Percentiles rank a stretch among this genome's conserved stretches.
phyloP scores from a whole-genome alignment of 2,113 vertebrate species.

The Propithecus coquereli region DNA sequence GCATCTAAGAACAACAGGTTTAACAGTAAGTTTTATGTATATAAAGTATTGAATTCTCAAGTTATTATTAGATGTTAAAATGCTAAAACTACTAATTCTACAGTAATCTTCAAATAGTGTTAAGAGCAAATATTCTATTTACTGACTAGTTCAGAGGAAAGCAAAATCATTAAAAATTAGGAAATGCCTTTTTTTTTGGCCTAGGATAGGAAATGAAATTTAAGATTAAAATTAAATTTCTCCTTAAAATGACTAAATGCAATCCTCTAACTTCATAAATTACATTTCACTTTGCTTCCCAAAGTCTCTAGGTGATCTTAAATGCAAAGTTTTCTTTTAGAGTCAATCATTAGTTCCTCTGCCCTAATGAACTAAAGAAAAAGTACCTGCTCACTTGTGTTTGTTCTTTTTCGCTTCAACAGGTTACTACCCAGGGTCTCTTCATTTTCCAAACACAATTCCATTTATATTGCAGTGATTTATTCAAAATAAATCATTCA shows the following conservation, averaged over 20 bases:
- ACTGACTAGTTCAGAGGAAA: not conserved
- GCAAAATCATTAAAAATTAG: not conserved
- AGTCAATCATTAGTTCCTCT: not conserved
- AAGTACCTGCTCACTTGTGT: not conserved
- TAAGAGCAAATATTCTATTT: not conserved
- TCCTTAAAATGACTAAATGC: not conserved
- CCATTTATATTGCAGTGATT: constrained; percentile 58
- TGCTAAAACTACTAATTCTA: not conserved
- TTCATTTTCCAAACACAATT: constrained; percentile 62
- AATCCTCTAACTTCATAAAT: not conserved
- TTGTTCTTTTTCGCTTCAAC: constrained; percentile 29
- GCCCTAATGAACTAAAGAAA: not conserved
- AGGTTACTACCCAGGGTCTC: constrained; percentile 31
- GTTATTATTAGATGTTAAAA: not conserved
- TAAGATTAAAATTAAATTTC: not conserved
- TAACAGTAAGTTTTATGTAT: not conserved
- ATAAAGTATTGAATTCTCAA: not conserved
- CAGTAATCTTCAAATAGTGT: not conserved
- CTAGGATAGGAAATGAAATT: not conserved
- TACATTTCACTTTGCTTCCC: not conserved
- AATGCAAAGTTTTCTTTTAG: not conserved
- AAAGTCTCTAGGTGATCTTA: not conserved
- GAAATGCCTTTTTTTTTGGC: not conserved
- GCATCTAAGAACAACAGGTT: not conserved
- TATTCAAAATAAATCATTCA: constrained; percentile 73